phyloP scores from a whole-genome alignment of 2,888 invertebrate genomes.

The Polyploca ridens region DNA sequence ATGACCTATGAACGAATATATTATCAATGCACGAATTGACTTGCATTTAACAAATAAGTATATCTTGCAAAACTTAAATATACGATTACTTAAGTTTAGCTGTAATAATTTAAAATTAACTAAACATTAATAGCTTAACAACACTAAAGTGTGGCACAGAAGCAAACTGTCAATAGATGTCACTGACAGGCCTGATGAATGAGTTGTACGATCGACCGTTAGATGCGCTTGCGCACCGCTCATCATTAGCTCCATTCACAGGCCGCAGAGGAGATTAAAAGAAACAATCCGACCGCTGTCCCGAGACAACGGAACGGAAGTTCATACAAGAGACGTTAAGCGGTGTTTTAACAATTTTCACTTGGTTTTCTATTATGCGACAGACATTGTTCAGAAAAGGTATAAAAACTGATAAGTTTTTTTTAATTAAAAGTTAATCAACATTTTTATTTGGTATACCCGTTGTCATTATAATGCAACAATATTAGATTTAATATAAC shows the following conservation, averaged over 20 bases:
- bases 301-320: constrained; percentile 71
- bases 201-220: constrained; percentile 67
- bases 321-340: constrained; percentile 47
- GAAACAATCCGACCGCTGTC: constrained; percentile 71
- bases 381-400: constrained; percentile 18
- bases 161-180: constrained; percentile 80
- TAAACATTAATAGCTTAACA: constrained; percentile 2
- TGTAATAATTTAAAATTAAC: background rate
- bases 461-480: background rate
- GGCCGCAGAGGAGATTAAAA: constrained; percentile 64
- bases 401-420: background rate
- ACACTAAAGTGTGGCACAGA: constrained; percentile 62
- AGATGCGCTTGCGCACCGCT: constrained; percentile 47
- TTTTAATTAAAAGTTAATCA: no score
- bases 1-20: no score
- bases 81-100: background rate
- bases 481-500: background rate
- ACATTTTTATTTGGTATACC: background rate
- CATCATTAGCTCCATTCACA: constrained; percentile 76
- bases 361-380: constrained; percentile 9
- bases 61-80: background rate
- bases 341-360: constrained; percentile 22
- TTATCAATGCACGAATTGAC: no score
- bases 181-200: constrained; percentile 80
- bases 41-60: background rate